These are phyloP conservation scores for Capreolus pygargus DNA, from an alignment of 2,113 vertebrate genomes.

Conservation along the genomic window DNA sequence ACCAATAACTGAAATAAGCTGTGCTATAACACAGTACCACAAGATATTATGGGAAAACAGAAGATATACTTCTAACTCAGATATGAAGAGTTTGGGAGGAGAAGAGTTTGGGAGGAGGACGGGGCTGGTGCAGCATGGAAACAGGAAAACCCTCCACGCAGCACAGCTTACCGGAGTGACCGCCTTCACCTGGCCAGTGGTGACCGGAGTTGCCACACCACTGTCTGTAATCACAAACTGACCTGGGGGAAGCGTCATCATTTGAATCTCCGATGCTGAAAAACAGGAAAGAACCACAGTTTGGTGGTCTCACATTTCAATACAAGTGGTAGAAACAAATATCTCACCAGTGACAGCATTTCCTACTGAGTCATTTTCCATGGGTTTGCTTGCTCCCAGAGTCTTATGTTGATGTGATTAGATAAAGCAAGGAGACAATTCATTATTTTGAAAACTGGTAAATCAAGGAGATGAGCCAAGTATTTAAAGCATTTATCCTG, in stretches of 20 bases:
- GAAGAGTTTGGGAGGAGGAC: background rate
- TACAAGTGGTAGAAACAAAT: constrained; percentile 13
- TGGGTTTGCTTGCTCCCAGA: background rate
- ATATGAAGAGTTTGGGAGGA: background rate
- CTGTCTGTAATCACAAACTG: constrained; percentile 97
- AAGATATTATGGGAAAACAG: background rate
- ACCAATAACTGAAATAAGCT: background rate
- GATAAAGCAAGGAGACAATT: background rate
- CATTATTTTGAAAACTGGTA: background rate
- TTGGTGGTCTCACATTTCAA: constrained; percentile 25
- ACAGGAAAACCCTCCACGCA: background rate
- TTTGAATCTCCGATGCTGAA: constrained; percentile 96
- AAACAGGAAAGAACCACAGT: constrained; percentile 42
- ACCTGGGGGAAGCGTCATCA: constrained; percentile 96
- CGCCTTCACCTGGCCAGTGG: constrained; percentile 92
- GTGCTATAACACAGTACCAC: background rate
- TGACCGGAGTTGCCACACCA: constrained; percentile 86
- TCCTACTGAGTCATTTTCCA: background rate
- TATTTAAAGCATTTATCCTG: background rate
- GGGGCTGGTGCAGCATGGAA: background rate
- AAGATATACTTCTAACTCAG: background rate
- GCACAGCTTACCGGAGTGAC: constrained; percentile 82
- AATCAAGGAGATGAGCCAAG: background rate
- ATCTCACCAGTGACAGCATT: background rate
- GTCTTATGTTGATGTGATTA: background rate